Conservation (phyloP, 2,113 vertebrate species). For the Cettia cetti region DNA sequence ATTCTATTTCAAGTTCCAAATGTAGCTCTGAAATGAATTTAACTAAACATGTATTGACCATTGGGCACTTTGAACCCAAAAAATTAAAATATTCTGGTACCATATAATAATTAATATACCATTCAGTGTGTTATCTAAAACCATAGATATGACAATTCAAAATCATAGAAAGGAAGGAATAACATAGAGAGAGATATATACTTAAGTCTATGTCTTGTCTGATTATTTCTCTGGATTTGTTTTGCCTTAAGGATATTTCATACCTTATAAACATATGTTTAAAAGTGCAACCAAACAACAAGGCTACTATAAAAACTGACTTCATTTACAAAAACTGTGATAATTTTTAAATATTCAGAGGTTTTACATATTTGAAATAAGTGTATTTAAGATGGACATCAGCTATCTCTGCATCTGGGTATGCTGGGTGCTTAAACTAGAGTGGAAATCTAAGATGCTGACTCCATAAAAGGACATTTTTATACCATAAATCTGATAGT, state of each 20-base stretch:
- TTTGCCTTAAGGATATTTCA: not conserved
- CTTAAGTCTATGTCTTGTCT: not conserved
- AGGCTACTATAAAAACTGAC: not conserved
- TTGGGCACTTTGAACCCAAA: not conserved
- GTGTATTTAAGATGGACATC: not conserved
- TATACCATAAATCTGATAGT: not conserved
- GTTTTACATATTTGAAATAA: not conserved
- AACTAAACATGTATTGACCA: not conserved
- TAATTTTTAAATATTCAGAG: not conserved
- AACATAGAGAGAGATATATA: not conserved
- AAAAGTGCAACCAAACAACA: not conserved
- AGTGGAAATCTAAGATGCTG: not conserved
- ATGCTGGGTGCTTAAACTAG: not conserved
- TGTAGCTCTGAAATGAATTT: not conserved
- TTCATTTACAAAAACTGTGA: not conserved
- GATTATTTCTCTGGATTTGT: not conserved
- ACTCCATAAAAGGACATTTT: not conserved
- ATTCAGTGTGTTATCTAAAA: not conserved
- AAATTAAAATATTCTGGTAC: not conserved
- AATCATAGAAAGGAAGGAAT: not conserved
- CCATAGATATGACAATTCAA: not conserved
- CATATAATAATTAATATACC: not conserved
- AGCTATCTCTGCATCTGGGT: not conserved
- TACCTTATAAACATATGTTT: not conserved
- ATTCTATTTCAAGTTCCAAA: not conserved